phyloP scores from a whole-genome alignment of 2,113 vertebrate genomes.

The Prietella phreatophila region DNA sequence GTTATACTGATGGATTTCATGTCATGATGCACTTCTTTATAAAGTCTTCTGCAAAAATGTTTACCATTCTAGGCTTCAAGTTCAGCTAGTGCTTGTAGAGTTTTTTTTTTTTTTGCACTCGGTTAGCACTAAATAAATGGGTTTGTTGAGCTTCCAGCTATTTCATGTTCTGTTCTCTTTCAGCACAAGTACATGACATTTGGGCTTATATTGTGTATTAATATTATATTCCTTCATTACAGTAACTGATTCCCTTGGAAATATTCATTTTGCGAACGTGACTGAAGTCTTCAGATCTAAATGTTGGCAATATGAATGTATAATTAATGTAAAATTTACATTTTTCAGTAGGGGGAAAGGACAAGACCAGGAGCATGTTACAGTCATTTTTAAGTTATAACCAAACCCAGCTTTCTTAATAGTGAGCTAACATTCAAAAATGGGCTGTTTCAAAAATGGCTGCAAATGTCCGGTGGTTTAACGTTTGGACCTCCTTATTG shows the following conservation, averaged over 20 bases:
- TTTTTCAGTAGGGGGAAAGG: neutral
- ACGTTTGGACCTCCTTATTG: too few relatives aligned
- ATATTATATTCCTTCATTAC: neutral
- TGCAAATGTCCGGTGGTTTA: too few relatives aligned
- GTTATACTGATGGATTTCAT: neutral
- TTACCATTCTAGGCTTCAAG: neutral
- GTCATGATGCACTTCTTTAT: neutral
- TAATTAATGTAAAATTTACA: neutral
- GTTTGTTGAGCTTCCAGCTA: neutral
- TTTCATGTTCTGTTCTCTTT: neutral
- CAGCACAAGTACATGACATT: neutral
- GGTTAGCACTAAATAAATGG: neutral
- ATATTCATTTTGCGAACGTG: neutral
- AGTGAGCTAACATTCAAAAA: too few relatives aligned
- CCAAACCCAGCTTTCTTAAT: too few relatives aligned
- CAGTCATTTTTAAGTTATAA: too few relatives aligned
- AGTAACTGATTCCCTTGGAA: neutral
- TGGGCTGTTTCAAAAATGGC: too few relatives aligned
- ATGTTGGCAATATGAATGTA: neutral
- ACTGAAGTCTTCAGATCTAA: neutral
- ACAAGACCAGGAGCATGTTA: neutral
- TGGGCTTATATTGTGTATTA: neutral
- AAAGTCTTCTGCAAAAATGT: neutral
- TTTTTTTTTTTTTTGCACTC: neutral
- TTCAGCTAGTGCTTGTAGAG: neutral